Conservation (phyloP, 2,888 invertebrate genomes). For the Notodonta ziczac region DNA sequence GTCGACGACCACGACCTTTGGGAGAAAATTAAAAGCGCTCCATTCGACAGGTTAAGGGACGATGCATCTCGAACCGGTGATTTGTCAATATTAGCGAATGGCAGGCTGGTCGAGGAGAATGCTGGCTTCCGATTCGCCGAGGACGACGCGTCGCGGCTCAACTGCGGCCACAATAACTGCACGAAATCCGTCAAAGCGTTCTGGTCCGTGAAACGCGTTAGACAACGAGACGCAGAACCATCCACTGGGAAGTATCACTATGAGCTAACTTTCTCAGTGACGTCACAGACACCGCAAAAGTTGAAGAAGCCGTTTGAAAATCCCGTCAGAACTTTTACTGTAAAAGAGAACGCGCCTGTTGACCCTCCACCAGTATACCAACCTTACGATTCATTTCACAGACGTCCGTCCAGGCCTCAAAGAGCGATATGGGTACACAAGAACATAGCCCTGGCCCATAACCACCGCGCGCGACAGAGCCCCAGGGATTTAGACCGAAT, state of each 20-base stretch:
- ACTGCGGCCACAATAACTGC: slow-evolving; percentile 74
- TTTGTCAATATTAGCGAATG: slow-evolving; percentile 86
- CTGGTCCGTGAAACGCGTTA: slow-evolving; percentile 88
- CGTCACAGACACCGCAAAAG: slow-evolving; percentile 78
- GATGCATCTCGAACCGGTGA: slow-evolving; percentile 85
- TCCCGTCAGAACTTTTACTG: slow-evolving; percentile 86
- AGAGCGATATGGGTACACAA: slow-evolving; percentile 73
- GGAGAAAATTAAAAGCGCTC: slow-evolving; percentile 77
- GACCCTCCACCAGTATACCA: slow-evolving; percentile 44
- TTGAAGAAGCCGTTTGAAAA: slow-evolving; percentile 76
- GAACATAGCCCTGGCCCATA: slow-evolving; percentile 60
- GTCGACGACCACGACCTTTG: slow-evolving; percentile 76
- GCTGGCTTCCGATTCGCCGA: slow-evolving; percentile 84
- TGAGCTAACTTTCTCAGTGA: slow-evolving; percentile 88
- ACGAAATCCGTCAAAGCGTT: slow-evolving; percentile 84
- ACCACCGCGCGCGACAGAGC: slow-evolving; percentile 36
- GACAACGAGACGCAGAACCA: slow-evolving; percentile 84
- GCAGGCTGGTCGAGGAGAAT: slow-evolving; percentile 84
- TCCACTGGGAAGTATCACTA: slow-evolving; percentile 80
- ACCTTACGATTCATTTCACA: slow-evolving; percentile 20
- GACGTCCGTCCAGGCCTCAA: slow-evolving; percentile 52
- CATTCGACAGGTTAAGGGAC: slow-evolving; percentile 67
- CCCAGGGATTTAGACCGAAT: slow-evolving; percentile 63
- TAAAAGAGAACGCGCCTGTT: slow-evolving; percentile 75
- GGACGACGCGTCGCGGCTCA: slow-evolving; percentile 61